Evolutionary conservation across 2,797 vertebrate species (phyloP), one percentile per base, ranked within the genome.

Genomic region (Labroides dimidiatus): DNA sequence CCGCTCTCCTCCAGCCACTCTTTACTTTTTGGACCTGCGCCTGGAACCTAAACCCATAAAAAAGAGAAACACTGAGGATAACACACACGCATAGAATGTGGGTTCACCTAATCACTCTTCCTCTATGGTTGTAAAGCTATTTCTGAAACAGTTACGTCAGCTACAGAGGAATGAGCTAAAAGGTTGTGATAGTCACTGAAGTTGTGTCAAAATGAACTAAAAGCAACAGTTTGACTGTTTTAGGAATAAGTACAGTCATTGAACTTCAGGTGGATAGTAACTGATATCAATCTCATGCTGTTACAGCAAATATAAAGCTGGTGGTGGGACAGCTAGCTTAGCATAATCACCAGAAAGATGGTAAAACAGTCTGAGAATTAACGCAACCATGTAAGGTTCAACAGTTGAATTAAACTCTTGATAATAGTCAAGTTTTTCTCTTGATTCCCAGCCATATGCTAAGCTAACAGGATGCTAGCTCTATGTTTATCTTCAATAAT

Each of bases 131-230:
- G 53, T 78, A 72, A 75, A 84, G 80, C 84, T 92, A 91, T 93
- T 93, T 89, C 84, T 89, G 89, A 80, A 75, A 65, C 72, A 33
- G 77, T 93, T 89, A 91, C 88, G 77, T 90, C 90, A 91, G 89
- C 48, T 73, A 24, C 58, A 30, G 65, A 89, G 82, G 84, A 91
- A 88, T 81, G 75, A 81, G 64, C 75, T 45, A 48, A 69, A 33
- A 76, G 64, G 44, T 73, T 56, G 79, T 75, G 76, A 72, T 75
- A 64, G 71, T 61, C 71, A 77, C 45, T 51, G 45, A 12, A 14
- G 37, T 39, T 14, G 37, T 39, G 13, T 45, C 11, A 11, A 47
- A 20, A 19, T 44, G 52, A 43, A 53, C 64, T 51, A 49, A 45
- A 36, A 45, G 17, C 45, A 24, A 0, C 24, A 23, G 19, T 19